Evolutionary conservation across 2,888 invertebrate genomes (phyloP), one percentile per base, ranked within the genome.

Genomic region (Sinhomidia bicolor): DNA sequence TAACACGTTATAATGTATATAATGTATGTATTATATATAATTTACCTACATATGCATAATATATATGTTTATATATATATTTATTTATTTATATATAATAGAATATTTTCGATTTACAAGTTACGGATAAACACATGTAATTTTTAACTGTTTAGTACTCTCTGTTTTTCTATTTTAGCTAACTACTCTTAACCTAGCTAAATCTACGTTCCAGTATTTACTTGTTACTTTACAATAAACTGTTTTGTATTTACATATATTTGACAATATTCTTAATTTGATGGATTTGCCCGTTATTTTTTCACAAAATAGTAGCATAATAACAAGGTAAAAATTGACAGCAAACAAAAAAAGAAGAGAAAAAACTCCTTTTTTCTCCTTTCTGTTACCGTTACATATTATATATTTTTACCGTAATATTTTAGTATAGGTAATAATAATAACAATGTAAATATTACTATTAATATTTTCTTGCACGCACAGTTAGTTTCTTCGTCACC

Each of bases 151-250:
- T 80, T 88, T 88, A 82, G 65, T 88, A 82, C 74, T 76, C 41
- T 85, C 41, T 78, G 20, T 54, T 79, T 74, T 41, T 71, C 51
- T 29, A 1, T 26, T n/a, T 32, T 32, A 29, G 7, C 17, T 68
- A 68, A 14, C 36, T 68, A 68, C 51, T 17, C 54, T n/a, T n/a
- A n/a, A n/a, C n/a, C 12, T 20, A 51, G 3, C 23, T 36, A 32
- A 36, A 51, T 12, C n/a, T 76, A 47, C 47, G 51, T 76, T 76
- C 51, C 76, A 76, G 76, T 76, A 74, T 81, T 20, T 85, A 85
- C 80, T 85, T 80, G 85, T 85, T 85, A 85, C 85, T 85, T 65
- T 87, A 87, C 86, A 88, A 71, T 81, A 32, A 86, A 71, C 10
- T 47, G 29, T 71, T 54, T 26, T 88, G 51, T 87, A 87, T 88